Conservation (phyloP, 2,888 invertebrate species). For the Tetragonula carbonaria region DNA sequence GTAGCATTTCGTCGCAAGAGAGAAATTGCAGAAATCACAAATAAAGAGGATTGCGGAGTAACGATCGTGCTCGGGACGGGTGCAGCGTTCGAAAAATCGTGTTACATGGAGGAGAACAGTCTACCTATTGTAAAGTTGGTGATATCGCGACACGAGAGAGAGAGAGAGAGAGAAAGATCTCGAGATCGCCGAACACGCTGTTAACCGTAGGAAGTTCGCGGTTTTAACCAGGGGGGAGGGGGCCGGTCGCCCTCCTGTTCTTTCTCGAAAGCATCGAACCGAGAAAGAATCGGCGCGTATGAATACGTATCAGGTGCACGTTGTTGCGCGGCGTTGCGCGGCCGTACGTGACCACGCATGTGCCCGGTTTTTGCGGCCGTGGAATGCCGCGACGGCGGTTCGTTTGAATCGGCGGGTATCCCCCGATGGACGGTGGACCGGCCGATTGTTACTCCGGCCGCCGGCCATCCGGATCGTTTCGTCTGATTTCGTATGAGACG, state of each 20-base stretch:
- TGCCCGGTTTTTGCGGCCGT: conserved; percentile 78
- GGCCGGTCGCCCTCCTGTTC: conserved; percentile 26
- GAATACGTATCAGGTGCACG: conserved; percentile 75
- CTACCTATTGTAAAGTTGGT: too few species aligned
- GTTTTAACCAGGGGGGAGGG: not conserved
- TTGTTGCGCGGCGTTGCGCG: conserved; percentile 70
- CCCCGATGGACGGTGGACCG: conserved; percentile 72
- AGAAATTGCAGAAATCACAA: too few species aligned
- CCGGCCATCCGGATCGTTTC: conserved; percentile 63
- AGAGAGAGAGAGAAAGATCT: too few species aligned
- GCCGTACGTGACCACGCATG: conserved; percentile 80
- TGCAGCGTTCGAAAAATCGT: too few species aligned
- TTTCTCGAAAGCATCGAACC: conserved; percentile 54
- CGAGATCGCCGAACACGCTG: too few species aligned
- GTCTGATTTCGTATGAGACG: conserved; percentile 81
- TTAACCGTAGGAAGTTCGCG: too few species aligned
- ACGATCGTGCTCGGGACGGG: too few species aligned
- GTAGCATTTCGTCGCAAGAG: too few species aligned
- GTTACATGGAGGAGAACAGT: too few species aligned
- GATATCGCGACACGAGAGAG: too few species aligned
- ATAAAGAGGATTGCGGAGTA: too few species aligned
- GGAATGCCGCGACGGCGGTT: conserved; percentile 82
- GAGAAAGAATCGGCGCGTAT: conserved; percentile 61
- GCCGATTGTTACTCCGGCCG: conserved; percentile 77
- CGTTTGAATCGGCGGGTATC: conserved; percentile 80